Conservation (phyloP, 2,113 vertebrate genomes). For the Seriola aureovittata region DNA sequence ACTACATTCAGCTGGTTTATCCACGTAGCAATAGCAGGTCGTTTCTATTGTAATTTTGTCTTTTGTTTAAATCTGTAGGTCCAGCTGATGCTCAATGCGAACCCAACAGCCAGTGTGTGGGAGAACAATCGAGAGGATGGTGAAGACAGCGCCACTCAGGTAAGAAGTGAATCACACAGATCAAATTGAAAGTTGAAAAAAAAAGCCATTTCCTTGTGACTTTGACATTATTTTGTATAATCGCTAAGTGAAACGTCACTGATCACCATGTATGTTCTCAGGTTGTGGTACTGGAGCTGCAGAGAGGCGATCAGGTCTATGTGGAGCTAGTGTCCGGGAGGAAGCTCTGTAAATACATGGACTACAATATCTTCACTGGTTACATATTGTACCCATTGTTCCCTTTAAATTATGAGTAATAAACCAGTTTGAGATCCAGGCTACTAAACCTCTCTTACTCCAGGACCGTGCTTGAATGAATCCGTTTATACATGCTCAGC, state of each 20-base stretch:
- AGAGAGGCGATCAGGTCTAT: constrained; percentile 79
- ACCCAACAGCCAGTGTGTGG: constrained; percentile 57
- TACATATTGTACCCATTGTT: constrained; percentile 82
- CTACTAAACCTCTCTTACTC: not conserved
- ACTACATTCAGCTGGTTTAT: not conserved
- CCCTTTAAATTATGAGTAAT: constrained; percentile 37
- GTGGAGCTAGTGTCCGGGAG: constrained; percentile 71
- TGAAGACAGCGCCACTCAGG: constrained; percentile 79
- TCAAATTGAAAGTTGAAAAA: not conserved
- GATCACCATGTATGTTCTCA: constrained; percentile 29
- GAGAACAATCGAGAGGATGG: constrained; percentile 82
- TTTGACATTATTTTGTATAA: not conserved
- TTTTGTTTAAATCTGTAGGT: constrained; percentile 46
- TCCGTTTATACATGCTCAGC: not conserved
- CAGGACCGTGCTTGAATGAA: not conserved
- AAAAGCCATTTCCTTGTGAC: not conserved
- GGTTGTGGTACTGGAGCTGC: constrained; percentile 69
- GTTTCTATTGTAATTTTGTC: not conserved
- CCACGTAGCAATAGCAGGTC: not conserved
- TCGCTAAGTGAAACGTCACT: not conserved
- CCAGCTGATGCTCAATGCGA: constrained; percentile 71
- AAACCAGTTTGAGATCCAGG: not conserved
- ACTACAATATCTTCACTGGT: constrained; percentile 79
- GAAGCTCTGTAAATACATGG: constrained; percentile 66
- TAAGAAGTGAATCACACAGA: not conserved